Base-by-base conservation (phyloP, 2,797 vertebrate species). In the Discoglossus pictus region DNA sequence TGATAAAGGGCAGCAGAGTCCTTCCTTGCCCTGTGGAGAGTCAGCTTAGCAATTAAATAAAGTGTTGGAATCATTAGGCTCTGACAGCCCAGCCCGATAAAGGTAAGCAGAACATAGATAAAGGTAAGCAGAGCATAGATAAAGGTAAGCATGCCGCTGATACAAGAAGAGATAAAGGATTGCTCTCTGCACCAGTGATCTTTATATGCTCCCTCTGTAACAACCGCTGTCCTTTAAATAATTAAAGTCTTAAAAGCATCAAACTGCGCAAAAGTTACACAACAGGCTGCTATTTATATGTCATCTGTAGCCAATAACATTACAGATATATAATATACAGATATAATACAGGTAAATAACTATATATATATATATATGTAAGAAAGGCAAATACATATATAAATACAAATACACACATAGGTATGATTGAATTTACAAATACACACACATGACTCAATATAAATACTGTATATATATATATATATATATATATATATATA, bases 241-340 rank as follows among this genome's bases (percentile, higher is more conserved):
- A 74, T 48, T 36, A 4, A 68, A 71, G 20, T 6, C 65, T 13
- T 13, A 8, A 61, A 72, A 75, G 74, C 34, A 16, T 43, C 53
- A 52, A 1, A 23, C n/a, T 6, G 48, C 17, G 58, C 34, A 10
- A 42, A 58, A 53, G 39, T 12, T 4, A 59, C 60, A 39, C 8
- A 65, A 50, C 55, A 27, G 25, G 50, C 18, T 64, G 7, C 21
- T 16, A 46, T 23, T 9, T 13, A 36, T 15, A 15, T 40, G 7
- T 4, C 27, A 31, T 4, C 8, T 31, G 4, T 31, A 31, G 8
- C 27, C 4, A 31, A 31, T 4, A 31, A 31, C 8, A 31, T 4
- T 31, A 31, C 4, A 4, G 8, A 31, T 31, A 31, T 4, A 31
- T 31, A 31, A 31, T 31, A 31, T 8, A 31, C 8, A 31, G 4